These are phyloP conservation scores for Athene cunicularia DNA, from an alignment of 2,113 vertebrate genomes.

Conservation along the genomic window DNA sequence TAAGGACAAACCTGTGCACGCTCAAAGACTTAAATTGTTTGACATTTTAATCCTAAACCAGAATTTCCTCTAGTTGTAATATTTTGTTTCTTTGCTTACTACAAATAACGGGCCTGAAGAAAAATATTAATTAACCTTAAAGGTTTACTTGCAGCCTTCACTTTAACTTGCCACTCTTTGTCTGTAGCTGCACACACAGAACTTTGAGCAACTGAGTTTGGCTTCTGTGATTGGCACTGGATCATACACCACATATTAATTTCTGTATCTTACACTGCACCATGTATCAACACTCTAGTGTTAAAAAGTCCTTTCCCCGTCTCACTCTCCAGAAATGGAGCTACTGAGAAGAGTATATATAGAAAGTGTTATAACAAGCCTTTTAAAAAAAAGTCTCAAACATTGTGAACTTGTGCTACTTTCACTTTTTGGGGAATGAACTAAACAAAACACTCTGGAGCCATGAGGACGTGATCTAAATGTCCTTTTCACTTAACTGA, in stretches of 20 bases:
- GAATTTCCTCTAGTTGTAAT: neutral
- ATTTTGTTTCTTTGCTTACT: neutral
- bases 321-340: neutral
- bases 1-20: neutral
- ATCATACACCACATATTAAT: neutral
- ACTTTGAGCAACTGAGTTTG: neutral
- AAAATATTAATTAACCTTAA: neutral
- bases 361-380: neutral
- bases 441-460: neutral
- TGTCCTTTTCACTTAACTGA: neutral
- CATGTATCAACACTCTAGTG: neutral
- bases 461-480: neutral
- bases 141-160: neutral
- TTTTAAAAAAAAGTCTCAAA: neutral
- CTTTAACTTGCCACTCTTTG: neutral
- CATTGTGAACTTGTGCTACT: neutral
- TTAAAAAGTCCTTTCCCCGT: neutral
- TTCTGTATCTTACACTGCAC: fast-evolving
- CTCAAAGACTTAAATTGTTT: neutral
- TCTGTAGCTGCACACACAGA: neutral
- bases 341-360: neutral
- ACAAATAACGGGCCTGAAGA: neutral
- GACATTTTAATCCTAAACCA: neutral
- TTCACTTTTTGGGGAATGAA: neutral
- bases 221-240: neutral